Base-by-base conservation (phyloP, 2,113 vertebrate species). In the Bubalus kerabau region DNA sequence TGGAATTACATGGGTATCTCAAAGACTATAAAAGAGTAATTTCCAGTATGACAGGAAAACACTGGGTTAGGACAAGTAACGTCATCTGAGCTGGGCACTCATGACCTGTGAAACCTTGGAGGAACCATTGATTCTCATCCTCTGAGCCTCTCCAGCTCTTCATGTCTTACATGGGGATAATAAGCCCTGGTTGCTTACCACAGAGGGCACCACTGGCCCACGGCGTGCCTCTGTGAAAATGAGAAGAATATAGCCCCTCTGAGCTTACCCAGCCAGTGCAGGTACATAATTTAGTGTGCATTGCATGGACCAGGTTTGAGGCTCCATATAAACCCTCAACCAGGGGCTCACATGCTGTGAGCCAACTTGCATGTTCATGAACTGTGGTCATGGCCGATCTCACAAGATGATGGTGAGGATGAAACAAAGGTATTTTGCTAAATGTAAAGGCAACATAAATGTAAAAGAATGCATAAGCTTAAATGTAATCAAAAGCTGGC, bases 1-100 rank as follows among this genome's bases (percentile, higher is more conserved):
- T 64, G 80, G 52, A 97, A 98, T 91, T 76, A 83, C 46, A 94
- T 21, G 90, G 40, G 89, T 92, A 94, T 95, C 50, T 90, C 32
- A 96, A 97, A 89, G 46, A 95, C 60, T 40, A 92, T 3, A 57
- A 24, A 92, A 86, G 54, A 92, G 13, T 50, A 30, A 3, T 84
- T 95, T 96, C 88, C 15, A 59, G 4, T 21, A 28, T 43, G 46
- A 36, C 5, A 82, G 43, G 43, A 64, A 91, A n/a, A 2, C n/a
- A 21, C 5, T 32, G 5, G 13, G 52, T 43, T 54, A 81, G 92
- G 15, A 16, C n/a, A 71, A 12, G 7, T 36, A 28, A 86, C 8
- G n/a, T 62, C 0, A 2, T 84, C 40, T 83, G 9, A 84, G 6
- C 16, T 26, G 26, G 30, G 9, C 19, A 36, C 23, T 76, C 14